Evolutionary conservation across 92 coral and sea anemone genomes (phyloP), one percentile per base, ranked within the genome.

Genomic region (Phenganax stokvisi): DNA sequence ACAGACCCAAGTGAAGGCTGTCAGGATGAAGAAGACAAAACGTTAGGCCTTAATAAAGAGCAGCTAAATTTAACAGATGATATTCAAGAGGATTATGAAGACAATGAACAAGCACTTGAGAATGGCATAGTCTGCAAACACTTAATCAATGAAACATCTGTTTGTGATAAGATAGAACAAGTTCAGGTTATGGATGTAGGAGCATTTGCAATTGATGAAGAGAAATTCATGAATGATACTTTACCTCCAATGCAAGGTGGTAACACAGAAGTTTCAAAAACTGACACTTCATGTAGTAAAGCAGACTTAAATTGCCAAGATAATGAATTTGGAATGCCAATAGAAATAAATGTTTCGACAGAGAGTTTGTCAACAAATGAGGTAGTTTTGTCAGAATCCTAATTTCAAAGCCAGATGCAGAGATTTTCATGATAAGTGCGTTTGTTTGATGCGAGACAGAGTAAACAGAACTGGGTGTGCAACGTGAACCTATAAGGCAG

Each of bases 311-410:
- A 61, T 61, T 25, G 13, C 67, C 47, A 37, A 37, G 47, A 37
- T 37, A 37, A 13, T 28, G 70, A 64, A 30, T 16, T 20, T n/a
- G 63, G 25, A 58, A 17, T 55, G n/a, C 59, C 12, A 55, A 12
- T 17, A 54, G 67, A 54, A 75, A 7, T 9, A 1, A 29, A 25
- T 75, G 64, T 13, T 75, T 3, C 31, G n/a, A 58, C 28, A 9
- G 64, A 54, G 28, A 56, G 28, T 20, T 52, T 73, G 73, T 68
- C 53, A 68, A 29, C 73, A 68, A 68, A n/a, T 68, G 73, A 68
- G 11, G 9, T 68, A 16, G 73, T 68, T 12, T 5, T 37, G 47
- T 37, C 47, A 37, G 47, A 37, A 37, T 37, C 47, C 47, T 37
- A 37, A 20, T 20, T 20, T 20, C 25, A 20, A 20, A 37, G 47